Conservation (phyloP, 2,888 invertebrate genomes). For the Allygus modestus region DNA sequence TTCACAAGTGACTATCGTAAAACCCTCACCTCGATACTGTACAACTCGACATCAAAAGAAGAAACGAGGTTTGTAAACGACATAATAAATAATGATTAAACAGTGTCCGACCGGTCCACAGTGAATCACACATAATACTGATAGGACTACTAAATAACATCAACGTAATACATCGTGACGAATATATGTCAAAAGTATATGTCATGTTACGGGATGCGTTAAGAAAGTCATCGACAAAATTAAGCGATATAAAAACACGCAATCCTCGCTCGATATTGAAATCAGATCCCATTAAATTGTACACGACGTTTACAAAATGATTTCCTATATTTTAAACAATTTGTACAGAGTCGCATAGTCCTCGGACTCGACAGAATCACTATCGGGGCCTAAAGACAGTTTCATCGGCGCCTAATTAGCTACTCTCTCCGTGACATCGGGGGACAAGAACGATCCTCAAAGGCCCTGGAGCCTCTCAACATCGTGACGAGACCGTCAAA, state of each 20-base stretch:
- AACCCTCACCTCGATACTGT: conserved; percentile 13
- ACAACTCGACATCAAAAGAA: conserved; percentile 29
- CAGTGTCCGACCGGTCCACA: conserved; percentile 19
- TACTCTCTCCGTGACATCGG: conserved; percentile 11
- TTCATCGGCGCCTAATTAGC: neutral
- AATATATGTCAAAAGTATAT: conserved; percentile 49
- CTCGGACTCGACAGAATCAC: neutral
- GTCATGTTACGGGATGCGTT: conserved; percentile 34
- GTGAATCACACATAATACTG: conserved; percentile 41
- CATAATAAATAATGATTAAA: conserved; percentile 32
- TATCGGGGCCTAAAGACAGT: conserved; percentile 1
- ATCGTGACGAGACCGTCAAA: neutral
- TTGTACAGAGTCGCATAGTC: conserved; percentile 19
- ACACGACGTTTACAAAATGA: conserved; percentile 50
- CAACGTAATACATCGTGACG: conserved; percentile 35
- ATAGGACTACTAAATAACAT: conserved; percentile 44
- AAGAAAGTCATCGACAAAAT: conserved; percentile 24
- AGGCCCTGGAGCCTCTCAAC: neutral
- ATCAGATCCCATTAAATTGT: conserved; percentile 51
- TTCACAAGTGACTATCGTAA: neutral
- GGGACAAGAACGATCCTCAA: neutral
- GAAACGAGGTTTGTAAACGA: neutral
- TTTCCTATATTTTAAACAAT: conserved; percentile 40
- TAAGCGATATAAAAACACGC: conserved; percentile 53
- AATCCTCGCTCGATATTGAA: conserved; percentile 38